These are phyloP conservation scores for Chelon auratus DNA, from an alignment of 2,797 vertebrate genomes.

Conservation along the genomic window DNA sequence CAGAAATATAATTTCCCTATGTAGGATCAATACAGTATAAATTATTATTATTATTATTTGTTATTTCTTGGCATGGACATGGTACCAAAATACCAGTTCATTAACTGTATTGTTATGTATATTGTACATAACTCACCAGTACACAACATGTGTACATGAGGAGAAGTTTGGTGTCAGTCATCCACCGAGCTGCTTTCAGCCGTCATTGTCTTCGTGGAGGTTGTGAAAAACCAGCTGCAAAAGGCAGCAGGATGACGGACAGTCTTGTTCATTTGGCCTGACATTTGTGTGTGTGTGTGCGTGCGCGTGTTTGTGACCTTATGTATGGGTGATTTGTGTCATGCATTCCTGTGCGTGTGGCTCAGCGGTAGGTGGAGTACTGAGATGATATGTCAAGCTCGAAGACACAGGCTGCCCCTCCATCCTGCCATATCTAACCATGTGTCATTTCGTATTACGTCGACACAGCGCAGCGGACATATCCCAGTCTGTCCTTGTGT, in stretches of 20 bases:
- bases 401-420: constrained; percentile 36
- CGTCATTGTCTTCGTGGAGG: not conserved
- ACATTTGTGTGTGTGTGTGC: constrained; percentile 8
- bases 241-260: constrained; percentile 34
- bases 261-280: constrained; percentile 29
- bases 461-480: not conserved
- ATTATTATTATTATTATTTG: too few species aligned
- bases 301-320: constrained; percentile 18
- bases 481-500: constrained; percentile 14
- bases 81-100: too few species aligned
- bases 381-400: constrained; percentile 27
- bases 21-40: too few species aligned
- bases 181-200: not conserved
- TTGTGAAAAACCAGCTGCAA: constrained; percentile 30
- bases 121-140: too few species aligned
- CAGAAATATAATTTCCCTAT: too few species aligned
- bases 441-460: constrained; percentile 48
- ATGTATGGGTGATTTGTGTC: constrained; percentile 14
- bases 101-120: too few species aligned
- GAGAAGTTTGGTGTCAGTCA: not conserved
- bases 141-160: not conserved
- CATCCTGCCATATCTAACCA: constrained; percentile 37
- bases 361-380: constrained; percentile 32
- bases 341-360: not conserved
- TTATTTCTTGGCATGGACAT: too few species aligned